Evolutionary conservation across 2,888 invertebrate genomes (phyloP).

Genomic region (Sepioteuthis lessoniana): DNA sequence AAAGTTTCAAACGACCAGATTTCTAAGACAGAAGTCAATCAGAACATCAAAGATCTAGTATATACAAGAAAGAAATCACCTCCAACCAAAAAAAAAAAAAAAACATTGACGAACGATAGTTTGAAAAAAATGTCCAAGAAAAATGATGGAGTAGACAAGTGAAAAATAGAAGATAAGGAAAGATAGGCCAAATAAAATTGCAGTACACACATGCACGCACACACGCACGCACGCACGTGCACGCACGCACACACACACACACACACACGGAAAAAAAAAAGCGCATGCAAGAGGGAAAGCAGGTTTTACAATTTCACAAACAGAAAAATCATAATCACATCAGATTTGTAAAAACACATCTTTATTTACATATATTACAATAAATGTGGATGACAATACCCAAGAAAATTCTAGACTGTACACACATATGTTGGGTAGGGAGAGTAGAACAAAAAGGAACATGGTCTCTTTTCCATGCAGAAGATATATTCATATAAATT

Average conservation of each 20-base stretch:
- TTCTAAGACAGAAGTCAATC: too few relatives aligned
- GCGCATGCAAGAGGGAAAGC: background rate
- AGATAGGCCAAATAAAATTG: too few relatives aligned
- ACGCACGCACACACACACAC: background rate
- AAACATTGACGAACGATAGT: too few relatives aligned
- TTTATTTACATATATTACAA: constrained; percentile 41
- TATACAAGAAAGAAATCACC: too few relatives aligned
- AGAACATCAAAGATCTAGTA: too few relatives aligned
- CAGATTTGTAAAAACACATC: constrained; percentile 43
- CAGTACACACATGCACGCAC: background rate
- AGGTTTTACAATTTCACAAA: background rate
- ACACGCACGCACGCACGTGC: background rate
- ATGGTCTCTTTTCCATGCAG: too few relatives aligned
- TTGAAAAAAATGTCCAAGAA: too few relatives aligned
- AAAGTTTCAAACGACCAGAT: too few relatives aligned
- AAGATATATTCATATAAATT: too few relatives aligned
- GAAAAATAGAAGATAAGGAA: too few relatives aligned
- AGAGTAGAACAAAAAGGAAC: background rate
- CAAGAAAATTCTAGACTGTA: background rate
- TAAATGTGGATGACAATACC: constrained; percentile 35
- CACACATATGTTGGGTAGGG: background rate
- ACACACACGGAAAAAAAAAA: background rate
- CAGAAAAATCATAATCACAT: constrained; percentile 26
- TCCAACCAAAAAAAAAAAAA: too few relatives aligned
- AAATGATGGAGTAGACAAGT: too few relatives aligned